Evolutionary conservation across 1,140 invertebrate species (phyloP).

Genomic region (Aphaenogaster rudis): DNA sequence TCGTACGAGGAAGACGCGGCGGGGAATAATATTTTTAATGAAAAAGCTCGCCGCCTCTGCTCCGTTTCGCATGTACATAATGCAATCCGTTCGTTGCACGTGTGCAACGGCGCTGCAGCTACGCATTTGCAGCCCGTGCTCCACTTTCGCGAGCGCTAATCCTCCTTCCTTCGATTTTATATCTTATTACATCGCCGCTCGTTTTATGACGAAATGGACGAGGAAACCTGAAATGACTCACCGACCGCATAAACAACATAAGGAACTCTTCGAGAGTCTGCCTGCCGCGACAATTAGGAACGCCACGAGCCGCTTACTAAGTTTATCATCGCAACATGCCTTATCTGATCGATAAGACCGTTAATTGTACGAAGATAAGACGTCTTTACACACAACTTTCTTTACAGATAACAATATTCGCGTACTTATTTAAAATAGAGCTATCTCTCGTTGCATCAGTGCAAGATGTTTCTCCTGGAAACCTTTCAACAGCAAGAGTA

Average conservation of each 20-base stretch:
- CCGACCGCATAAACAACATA: neutral
- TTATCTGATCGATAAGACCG: conserved; percentile 28
- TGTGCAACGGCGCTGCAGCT: neutral
- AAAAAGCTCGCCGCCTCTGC: neutral
- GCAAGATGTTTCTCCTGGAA: neutral
- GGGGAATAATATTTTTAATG: conserved; percentile 15
- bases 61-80: conserved; percentile 11
- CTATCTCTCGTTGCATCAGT: neutral
- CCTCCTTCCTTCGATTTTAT: conserved; percentile 51
- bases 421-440: neutral
- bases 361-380: conserved; percentile 21
- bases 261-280: neutral
- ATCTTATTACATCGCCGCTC: conserved; percentile 11
- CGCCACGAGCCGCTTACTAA: neutral
- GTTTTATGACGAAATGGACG: conserved; percentile 33
- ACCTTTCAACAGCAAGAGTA: neutral
- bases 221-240: conserved; percentile 22
- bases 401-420: neutral
- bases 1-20: neutral
- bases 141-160: conserved; percentile 51
- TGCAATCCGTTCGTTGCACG: conserved; percentile 18
- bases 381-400: neutral
- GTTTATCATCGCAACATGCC: neutral
- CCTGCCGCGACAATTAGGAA: neutral
- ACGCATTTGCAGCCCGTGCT: conserved; percentile 9